phyloP scores from a whole-genome alignment of 2,888 invertebrate genomes.

The Drosophila dives region DNA sequence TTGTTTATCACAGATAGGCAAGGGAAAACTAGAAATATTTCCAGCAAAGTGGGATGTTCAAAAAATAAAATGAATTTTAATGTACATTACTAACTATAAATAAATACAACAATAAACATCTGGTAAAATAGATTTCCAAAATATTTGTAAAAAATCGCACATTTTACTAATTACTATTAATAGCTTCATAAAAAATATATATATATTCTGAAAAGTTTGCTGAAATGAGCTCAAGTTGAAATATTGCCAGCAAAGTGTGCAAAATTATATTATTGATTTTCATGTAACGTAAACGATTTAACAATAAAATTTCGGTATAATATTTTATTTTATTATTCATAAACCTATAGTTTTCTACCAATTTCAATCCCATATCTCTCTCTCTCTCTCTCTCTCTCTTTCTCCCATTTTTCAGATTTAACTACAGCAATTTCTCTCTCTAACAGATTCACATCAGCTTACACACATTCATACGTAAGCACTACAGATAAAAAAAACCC shows the following conservation, averaged over 20 bases:
- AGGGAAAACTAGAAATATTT: not conserved
- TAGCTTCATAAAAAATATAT: not conserved
- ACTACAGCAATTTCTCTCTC: not conserved
- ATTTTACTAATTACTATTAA: not conserved
- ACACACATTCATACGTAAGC: not conserved
- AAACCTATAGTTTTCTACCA: not conserved
- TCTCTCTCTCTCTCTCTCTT: no score
- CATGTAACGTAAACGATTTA: not conserved
- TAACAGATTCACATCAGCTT: not conserved
- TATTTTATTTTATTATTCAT: no score
- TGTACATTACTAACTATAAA: not conserved
- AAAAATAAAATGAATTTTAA: not conserved
- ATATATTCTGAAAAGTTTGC: not conserved
- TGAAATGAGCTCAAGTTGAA: not conserved
- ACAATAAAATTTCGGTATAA: not conserved
- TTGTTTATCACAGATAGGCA: conserved; percentile 9
- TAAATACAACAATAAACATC: not conserved
- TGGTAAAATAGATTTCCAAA: not conserved
- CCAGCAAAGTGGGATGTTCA: not conserved
- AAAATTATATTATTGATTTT: not conserved
- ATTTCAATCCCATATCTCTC: not conserved
- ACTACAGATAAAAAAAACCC: not conserved
- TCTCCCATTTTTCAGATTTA: not conserved
- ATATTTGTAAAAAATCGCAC: not conserved
- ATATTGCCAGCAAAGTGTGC: not conserved